Evolutionary conservation across 2,888 invertebrate genomes (phyloP).

Genomic region (Drosophila sordidapex): DNA sequence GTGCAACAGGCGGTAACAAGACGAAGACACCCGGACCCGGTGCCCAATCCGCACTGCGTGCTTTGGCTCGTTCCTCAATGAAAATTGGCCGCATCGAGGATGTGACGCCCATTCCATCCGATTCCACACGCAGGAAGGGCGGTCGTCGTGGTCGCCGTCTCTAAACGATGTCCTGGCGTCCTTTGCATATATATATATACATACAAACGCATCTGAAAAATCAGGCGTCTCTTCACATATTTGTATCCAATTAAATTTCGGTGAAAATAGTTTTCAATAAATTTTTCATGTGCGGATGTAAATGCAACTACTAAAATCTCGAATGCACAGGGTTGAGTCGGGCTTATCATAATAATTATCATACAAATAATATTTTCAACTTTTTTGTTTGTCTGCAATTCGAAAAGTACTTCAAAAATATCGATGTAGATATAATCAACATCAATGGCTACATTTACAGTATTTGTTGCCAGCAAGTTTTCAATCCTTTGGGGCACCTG

Average conservation of each 20-base stretch:
- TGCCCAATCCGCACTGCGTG: slow-evolving; percentile 98
- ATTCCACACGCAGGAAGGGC: slow-evolving; percentile 99
- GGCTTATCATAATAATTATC: background rate
- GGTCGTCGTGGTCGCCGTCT: slow-evolving; percentile 99
- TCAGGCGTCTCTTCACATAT: slow-evolving; percentile 9
- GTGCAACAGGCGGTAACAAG: slow-evolving; percentile 99
- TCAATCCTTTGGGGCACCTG: too few species aligned
- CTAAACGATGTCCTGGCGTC: slow-evolving; percentile 86
- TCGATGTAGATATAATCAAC: background rate
- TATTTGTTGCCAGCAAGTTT: too few species aligned
- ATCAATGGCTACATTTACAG: slow-evolving; percentile 3
- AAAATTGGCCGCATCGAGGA: slow-evolving; percentile 99
- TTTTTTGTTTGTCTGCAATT: too few species aligned
- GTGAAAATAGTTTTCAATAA: slow-evolving; percentile 43
- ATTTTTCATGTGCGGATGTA: slow-evolving; percentile 10
- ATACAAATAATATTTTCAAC: background rate
- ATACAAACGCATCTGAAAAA: background rate
- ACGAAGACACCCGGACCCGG: slow-evolving; percentile 99
- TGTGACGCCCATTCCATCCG: slow-evolving; percentile 99
- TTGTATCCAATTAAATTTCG: slow-evolving; percentile 23
- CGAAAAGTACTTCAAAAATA: background rate
- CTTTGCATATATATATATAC: background rate
- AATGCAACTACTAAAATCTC: background rate
- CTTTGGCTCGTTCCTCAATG: slow-evolving; percentile 99
- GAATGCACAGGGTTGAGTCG: background rate